phyloP scores from a whole-genome alignment of 2,797 vertebrate species.

The Eleutherodactylus coqui region DNA sequence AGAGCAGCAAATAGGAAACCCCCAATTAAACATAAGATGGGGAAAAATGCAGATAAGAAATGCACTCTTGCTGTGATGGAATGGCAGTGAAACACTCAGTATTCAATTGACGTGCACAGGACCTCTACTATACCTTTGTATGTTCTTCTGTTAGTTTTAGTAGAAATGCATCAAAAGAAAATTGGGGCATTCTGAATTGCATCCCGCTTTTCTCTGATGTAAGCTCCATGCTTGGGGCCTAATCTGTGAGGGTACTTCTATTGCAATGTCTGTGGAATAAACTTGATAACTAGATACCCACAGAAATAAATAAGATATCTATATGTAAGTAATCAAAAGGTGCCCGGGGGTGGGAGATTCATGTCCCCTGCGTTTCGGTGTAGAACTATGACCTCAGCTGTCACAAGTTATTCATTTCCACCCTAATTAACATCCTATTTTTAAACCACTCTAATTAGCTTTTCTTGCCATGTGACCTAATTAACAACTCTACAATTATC shows the following conservation, averaged over 20 bases:
- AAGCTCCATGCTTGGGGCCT: neutral
- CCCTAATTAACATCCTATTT: conserved; percentile 61
- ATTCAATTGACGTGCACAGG: neutral
- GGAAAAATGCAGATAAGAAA: no score
- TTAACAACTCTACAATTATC: conserved; percentile 56
- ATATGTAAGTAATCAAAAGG: conserved; percentile 6
- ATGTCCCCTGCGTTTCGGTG: conserved; percentile 13
- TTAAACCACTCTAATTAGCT: conserved; percentile 56
- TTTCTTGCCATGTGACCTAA: conserved; percentile 60
- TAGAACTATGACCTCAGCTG: conserved; percentile 52
- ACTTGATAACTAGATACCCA: neutral
- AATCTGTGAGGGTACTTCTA: neutral
- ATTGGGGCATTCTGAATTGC: neutral
- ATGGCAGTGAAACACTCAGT: neutral
- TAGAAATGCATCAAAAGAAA: neutral
- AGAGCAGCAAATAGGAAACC: no score
- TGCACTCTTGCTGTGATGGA: no score
- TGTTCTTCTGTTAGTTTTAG: neutral
- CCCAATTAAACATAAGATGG: no score
- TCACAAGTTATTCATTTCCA: conserved; percentile 59
- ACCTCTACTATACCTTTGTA: neutral
- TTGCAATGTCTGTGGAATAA: neutral
- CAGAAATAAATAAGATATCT: neutral
- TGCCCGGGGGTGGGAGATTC: conserved; percentile 1
- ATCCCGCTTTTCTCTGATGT: neutral